Conservation (phyloP, 2,888 invertebrate genomes). For the Gymnoscelis rufifasciata region DNA sequence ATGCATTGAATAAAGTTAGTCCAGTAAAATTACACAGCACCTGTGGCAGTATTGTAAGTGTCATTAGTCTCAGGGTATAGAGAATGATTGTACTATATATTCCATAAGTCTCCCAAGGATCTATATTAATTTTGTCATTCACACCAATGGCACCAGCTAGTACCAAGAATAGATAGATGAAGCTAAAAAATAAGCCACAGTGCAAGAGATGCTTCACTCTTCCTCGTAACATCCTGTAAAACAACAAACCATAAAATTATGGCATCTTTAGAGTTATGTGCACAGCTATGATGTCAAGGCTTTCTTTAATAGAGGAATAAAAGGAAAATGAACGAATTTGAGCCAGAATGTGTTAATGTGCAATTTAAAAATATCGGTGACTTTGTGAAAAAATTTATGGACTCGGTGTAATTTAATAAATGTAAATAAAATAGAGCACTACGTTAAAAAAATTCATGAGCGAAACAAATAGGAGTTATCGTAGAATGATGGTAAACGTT, state of each 20-base stretch:
- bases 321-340: no score
- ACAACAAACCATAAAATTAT: no score
- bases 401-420: no score
- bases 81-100: constrained; percentile 84
- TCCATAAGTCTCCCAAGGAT: constrained; percentile 92
- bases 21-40: constrained; percentile 93
- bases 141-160: constrained; percentile 81
- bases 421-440: no score
- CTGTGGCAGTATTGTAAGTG: constrained; percentile 92
- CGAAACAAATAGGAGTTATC: no score
- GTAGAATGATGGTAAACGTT: no score
- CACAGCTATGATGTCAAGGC: background rate
- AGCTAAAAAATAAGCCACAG: constrained; percentile 84
- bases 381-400: no score
- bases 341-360: no score
- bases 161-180: constrained; percentile 87
- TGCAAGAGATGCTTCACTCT: constrained; percentile 89
- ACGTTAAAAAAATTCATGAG: no score
- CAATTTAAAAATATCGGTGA: no score
- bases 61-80: constrained; percentile 87
- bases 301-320: no score
- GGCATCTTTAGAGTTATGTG: background rate
- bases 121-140: constrained; percentile 79
- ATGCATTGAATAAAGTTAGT: constrained; percentile 93
- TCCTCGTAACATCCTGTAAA: constrained; percentile 80